Evolutionary conservation across 2,888 invertebrate species (phyloP).

Genomic region (Drosophila fungiperda): DNA sequence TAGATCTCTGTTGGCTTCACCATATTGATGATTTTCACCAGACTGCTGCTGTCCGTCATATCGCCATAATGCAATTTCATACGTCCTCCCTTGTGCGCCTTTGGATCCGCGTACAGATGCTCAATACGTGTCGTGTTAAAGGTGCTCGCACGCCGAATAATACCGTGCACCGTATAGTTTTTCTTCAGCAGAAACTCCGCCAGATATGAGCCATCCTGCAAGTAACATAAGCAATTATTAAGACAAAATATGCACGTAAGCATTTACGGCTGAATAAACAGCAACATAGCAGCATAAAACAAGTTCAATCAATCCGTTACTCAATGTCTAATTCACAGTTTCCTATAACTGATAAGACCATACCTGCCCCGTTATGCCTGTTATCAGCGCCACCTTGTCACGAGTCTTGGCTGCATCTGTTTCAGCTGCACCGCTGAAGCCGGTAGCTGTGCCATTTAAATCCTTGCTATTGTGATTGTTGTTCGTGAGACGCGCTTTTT

Average conservation of each 20-base stretch:
- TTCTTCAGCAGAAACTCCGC: slow-evolving; percentile 96
- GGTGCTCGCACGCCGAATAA: slow-evolving; percentile 96
- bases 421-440: slow-evolving; percentile 26
- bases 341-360: slow-evolving; percentile 45
- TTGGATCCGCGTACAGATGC: slow-evolving; percentile 96
- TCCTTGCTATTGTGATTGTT: slow-evolving; percentile 48
- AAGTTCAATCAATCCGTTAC: slow-evolving; percentile 22
- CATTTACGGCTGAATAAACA: slow-evolving; percentile 2
- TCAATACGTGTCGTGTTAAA: slow-evolving; percentile 99
- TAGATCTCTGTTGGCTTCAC: slow-evolving; percentile 95
- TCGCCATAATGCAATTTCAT: slow-evolving; percentile 99
- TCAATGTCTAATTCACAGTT: slow-evolving; percentile 8
- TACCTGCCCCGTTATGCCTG: slow-evolving; percentile 99
- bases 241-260: slow-evolving; percentile 50
- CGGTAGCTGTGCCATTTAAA: slow-evolving; percentile 45
- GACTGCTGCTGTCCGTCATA: slow-evolving; percentile 98
- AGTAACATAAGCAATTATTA: background rate
- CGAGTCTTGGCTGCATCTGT: slow-evolving; percentile 27
- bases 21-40: slow-evolving; percentile 92
- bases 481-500: slow-evolving; percentile 51
- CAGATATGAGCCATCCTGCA: slow-evolving; percentile 98
- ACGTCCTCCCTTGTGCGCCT: slow-evolving; percentile 93
- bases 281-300: background rate
- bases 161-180: slow-evolving; percentile 98
- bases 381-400: slow-evolving; percentile 91